phyloP scores from a whole-genome alignment of 2,113 vertebrate species.

The Dromas ardeola region DNA sequence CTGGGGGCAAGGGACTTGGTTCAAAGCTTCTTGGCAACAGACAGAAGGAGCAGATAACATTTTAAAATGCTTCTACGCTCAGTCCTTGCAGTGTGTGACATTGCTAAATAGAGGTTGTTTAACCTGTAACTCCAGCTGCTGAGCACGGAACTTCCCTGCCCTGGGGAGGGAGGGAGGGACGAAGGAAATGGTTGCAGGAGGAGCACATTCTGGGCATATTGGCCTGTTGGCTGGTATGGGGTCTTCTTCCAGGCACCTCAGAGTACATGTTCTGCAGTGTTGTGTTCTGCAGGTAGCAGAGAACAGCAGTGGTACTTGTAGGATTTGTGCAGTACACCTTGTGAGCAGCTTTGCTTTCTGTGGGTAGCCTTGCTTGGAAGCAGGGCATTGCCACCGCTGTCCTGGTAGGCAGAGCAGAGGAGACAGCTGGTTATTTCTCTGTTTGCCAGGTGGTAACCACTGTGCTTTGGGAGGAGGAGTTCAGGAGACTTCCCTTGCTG shows the following conservation, averaged over 20 bases:
- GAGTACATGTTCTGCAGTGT: accelerated
- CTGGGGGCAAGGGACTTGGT: background rate
- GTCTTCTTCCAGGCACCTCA: background rate
- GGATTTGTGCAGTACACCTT: background rate
- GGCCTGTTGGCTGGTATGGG: background rate
- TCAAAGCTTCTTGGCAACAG: background rate
- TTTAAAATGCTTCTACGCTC: background rate
- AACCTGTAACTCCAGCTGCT: background rate
- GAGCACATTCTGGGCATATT: background rate
- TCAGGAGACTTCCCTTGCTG: background rate
- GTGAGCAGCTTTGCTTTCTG: background rate
- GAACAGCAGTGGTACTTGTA: accelerated
- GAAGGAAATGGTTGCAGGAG: background rate
- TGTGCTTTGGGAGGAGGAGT: background rate
- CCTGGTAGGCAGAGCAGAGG: background rate
- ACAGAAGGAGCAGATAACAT: background rate
- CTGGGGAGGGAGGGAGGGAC: background rate
- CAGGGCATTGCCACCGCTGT: background rate
- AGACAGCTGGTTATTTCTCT: background rate
- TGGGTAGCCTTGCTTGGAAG: background rate
- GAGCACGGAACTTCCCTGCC: background rate
- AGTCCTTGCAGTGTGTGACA: background rate
- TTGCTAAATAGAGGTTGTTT: background rate
- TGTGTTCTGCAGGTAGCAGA: background rate
- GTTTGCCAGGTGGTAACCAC: background rate